Evolutionary conservation across 2,113 vertebrate genomes (phyloP).

Genomic region (Danio rerio): DNA sequence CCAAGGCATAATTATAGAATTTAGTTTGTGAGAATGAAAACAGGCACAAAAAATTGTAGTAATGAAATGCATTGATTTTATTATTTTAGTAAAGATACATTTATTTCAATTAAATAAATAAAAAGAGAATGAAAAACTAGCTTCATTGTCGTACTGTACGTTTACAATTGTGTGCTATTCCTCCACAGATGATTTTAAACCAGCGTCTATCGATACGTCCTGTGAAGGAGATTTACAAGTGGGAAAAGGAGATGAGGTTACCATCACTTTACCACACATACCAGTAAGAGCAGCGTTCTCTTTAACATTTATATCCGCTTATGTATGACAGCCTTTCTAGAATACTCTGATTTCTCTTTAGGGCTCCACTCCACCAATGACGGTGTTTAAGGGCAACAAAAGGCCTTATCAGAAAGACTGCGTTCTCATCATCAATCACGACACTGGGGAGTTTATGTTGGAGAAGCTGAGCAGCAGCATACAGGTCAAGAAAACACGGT

Average conservation of each 20-base stretch:
- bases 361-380: conserved; percentile 98
- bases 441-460: conserved; percentile 94
- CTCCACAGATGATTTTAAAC: conserved; percentile 95
- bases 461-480: conserved; percentile 98
- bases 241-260: conserved; percentile 98
- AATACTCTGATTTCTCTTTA: conserved; percentile 62
- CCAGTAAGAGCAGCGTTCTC: conserved; percentile 78
- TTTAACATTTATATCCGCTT: too few relatives aligned
- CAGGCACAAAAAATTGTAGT: too few relatives aligned
- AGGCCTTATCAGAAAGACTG: conserved; percentile 98
- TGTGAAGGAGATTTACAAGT: conserved; percentile 97
- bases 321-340: background rate
- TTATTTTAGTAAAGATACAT: too few relatives aligned
- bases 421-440: conserved; percentile 97
- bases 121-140: too few relatives aligned
- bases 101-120: too few relatives aligned
- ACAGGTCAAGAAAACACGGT: conserved; percentile 99
- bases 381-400: conserved; percentile 98
- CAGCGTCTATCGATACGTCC: conserved; percentile 94
- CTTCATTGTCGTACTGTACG: too few relatives aligned
- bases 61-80: too few relatives aligned
- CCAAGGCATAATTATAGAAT: too few relatives aligned
- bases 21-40: too few relatives aligned
- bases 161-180: background rate
- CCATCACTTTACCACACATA: conserved; percentile 96